Evolutionary conservation across 1,140 invertebrate genomes (phyloP).

Genomic region (Lutraria rhynchaena): DNA sequence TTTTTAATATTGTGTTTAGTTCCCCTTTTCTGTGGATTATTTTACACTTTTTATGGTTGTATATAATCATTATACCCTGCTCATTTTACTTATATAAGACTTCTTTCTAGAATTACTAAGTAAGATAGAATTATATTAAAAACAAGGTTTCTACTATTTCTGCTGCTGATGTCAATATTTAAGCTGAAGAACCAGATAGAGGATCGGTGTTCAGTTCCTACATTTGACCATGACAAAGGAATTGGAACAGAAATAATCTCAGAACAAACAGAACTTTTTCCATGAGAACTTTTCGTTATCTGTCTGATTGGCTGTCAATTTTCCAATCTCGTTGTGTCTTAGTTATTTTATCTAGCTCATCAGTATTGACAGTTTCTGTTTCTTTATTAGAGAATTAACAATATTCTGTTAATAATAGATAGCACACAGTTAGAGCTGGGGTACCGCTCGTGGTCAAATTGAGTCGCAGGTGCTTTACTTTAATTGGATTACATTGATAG

Average conservation of each 20-base stretch:
- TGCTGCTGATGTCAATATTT: too few relatives aligned
- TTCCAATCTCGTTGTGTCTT: neutral
- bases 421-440: slow-evolving; percentile 6
- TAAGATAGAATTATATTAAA: too few relatives aligned
- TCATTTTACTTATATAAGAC: too few relatives aligned
- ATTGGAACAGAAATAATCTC: neutral
- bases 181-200: too few relatives aligned
- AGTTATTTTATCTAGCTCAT: slow-evolving; percentile 21
- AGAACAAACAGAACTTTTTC: neutral
- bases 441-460: slow-evolving; percentile 6
- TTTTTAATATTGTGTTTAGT: too few relatives aligned
- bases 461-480: slow-evolving; percentile 18
- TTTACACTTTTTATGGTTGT: too few relatives aligned
- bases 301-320: slow-evolving; percentile 6
- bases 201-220: neutral
- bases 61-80: too few relatives aligned
- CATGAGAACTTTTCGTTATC: slow-evolving; percentile 20
- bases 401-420: slow-evolving; percentile 40
- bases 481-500: slow-evolving; percentile 34
- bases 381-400: slow-evolving; percentile 26
- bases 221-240: neutral
- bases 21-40: too few relatives aligned
- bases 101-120: too few relatives aligned
- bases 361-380: neutral
- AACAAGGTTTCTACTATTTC: too few relatives aligned